Evolutionary conservation across 2,888 invertebrate species (phyloP).

Genomic region (Drosophila limbata): DNA sequence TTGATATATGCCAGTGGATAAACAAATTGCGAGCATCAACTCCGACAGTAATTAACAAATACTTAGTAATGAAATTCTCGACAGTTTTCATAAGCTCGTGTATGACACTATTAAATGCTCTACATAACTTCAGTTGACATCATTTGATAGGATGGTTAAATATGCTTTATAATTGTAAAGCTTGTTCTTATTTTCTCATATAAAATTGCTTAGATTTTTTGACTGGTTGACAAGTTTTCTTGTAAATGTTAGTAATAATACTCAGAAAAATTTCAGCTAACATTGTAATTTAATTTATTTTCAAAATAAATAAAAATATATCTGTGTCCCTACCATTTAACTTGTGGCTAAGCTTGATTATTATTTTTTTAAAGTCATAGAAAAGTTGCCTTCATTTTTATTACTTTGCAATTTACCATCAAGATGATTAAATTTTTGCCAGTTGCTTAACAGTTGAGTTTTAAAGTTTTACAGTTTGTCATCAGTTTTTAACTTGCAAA

Average conservation of each 20-base stretch:
- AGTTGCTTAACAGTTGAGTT: background rate
- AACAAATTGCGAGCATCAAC: conserved; percentile 40
- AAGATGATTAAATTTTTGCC: background rate
- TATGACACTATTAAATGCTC: conserved; percentile 14
- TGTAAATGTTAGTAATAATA: too few relatives aligned
- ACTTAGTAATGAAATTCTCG: conserved; percentile 19
- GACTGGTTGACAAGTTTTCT: too few relatives aligned
- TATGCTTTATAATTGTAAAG: too few relatives aligned
- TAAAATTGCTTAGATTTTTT: background rate
- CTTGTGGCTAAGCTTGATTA: background rate
- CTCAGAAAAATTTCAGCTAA: background rate
- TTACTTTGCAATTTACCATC: background rate
- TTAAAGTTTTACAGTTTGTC: background rate
- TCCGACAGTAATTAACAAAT: conserved; percentile 41
- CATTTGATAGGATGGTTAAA: background rate
- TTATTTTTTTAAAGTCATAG: too few relatives aligned
- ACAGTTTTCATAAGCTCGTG: background rate
- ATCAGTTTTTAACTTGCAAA: background rate
- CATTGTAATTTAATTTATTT: background rate
- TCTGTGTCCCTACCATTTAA: background rate
- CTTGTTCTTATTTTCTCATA: too few relatives aligned
- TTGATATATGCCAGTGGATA: conserved; percentile 36
- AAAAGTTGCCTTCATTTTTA: too few relatives aligned
- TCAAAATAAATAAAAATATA: too few relatives aligned
- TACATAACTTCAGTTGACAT: background rate